Evolutionary conservation across 2,113 vertebrate species (phyloP).

Genomic region (Macrotis lagotis): DNA sequence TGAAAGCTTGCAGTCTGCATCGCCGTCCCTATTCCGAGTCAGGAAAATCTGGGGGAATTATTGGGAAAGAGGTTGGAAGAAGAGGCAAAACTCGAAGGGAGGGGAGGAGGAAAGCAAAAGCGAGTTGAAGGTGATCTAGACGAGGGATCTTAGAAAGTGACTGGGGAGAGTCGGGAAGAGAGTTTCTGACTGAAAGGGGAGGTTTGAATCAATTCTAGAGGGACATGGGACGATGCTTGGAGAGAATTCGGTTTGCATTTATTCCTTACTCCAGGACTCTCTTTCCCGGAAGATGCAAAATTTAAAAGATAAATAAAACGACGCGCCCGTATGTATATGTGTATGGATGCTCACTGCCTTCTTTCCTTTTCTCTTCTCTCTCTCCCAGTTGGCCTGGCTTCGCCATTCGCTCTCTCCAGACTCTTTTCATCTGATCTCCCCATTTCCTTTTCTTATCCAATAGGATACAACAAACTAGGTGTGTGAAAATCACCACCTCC

Average conservation of each 20-base stretch:
- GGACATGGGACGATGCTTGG: background rate
- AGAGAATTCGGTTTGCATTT: background rate
- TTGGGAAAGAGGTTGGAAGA: background rate
- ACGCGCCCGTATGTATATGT: background rate
- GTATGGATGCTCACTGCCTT: background rate
- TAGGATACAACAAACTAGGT: background rate
- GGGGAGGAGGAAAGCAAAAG: background rate
- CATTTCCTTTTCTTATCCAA: background rate
- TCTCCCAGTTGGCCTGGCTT: background rate
- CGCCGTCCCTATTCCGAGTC: background rate
- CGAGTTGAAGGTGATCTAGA: background rate
- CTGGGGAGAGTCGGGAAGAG: background rate
- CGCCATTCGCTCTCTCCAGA: background rate
- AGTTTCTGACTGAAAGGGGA: background rate
- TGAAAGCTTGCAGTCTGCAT: background rate
- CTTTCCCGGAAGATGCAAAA: background rate
- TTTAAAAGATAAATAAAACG: background rate
- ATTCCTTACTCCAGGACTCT: background rate
- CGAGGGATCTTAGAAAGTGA: background rate
- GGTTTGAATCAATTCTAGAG: background rate
- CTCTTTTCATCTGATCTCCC: background rate
- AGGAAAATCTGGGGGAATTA: background rate
- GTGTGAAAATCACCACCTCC: background rate
- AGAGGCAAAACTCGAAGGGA: background rate
- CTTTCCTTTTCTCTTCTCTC: background rate